Conservation (phyloP, 2,888 invertebrate genomes). For the Stomorhina lunata region DNA sequence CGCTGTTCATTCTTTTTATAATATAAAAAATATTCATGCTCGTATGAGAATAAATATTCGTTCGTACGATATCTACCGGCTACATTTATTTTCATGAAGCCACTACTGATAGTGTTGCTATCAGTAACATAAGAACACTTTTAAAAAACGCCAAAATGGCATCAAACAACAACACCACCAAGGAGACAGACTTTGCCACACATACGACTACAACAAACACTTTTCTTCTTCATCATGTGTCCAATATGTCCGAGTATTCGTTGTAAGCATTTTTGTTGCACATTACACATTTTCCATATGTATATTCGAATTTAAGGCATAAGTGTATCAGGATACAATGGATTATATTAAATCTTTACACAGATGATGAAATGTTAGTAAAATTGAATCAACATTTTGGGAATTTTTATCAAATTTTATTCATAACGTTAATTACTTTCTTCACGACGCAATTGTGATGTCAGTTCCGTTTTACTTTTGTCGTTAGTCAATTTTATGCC, state of each 20-base stretch:
- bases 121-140: slow-evolving; percentile 66
- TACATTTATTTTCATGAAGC: slow-evolving; percentile 63
- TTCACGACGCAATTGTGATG: too few species aligned
- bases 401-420: too few species aligned
- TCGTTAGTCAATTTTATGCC: too few species aligned
- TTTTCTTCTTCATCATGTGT: not conserved
- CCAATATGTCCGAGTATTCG: not conserved
- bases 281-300: not conserved
- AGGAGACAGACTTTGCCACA: slow-evolving; percentile 60
- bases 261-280: too few species aligned
- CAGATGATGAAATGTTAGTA: not conserved
- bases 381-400: too few species aligned
- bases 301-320: not conserved
- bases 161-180: slow-evolving; percentile 51
- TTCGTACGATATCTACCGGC: slow-evolving; percentile 38
- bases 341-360: slow-evolving; percentile 8
- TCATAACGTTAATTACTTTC: too few species aligned
- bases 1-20: too few species aligned
- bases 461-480: too few species aligned
- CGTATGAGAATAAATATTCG: not conserved
- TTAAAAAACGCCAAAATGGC: slow-evolving; percentile 66
- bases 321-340: not conserved
- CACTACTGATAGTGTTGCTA: slow-evolving; percentile 66
- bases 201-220: slow-evolving; percentile 54
- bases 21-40: too few species aligned